Conservation (phyloP, 2,113 vertebrate species). For the Oreotragus oreotragus region DNA sequence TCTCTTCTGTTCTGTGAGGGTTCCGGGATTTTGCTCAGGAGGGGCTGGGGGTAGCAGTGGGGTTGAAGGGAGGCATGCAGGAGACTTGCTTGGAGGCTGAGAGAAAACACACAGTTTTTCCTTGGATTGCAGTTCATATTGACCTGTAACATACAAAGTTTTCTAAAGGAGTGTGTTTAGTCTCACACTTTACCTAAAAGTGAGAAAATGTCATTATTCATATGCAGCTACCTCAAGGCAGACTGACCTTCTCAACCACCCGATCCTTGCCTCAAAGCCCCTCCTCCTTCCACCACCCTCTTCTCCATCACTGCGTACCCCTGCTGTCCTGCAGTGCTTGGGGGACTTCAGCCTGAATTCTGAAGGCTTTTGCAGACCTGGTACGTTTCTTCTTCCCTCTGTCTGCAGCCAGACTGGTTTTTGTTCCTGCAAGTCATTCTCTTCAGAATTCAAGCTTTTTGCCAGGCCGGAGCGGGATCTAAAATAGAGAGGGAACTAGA, state of each 20-base stretch:
- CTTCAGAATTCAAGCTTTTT: conserved; percentile 52
- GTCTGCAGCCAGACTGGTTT: conserved; percentile 53
- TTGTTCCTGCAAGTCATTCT: conserved; percentile 55
- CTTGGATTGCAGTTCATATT: background rate
- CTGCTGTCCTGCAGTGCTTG: background rate
- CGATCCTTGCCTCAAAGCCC: background rate
- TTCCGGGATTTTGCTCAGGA: background rate
- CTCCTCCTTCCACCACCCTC: background rate
- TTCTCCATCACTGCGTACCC: background rate
- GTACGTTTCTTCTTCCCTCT: background rate
- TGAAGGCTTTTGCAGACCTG: conserved; percentile 63
- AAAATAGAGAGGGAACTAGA: background rate
- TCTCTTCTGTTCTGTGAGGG: background rate
- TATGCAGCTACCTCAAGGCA: background rate
- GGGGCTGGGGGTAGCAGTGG: background rate
- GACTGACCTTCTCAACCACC: background rate
- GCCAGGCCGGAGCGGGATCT: conserved; percentile 49
- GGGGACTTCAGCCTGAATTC: background rate
- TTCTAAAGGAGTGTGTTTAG: background rate
- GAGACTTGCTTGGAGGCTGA: background rate
- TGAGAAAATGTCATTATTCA: background rate
- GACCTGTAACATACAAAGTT: background rate
- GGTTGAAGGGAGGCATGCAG: background rate
- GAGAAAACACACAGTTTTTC: background rate
- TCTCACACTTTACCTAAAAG: background rate